Evolutionary conservation across 2,888 invertebrate species (phyloP), one percentile per base, ranked within the genome.

Genomic region (Resseliella maxima): DNA sequence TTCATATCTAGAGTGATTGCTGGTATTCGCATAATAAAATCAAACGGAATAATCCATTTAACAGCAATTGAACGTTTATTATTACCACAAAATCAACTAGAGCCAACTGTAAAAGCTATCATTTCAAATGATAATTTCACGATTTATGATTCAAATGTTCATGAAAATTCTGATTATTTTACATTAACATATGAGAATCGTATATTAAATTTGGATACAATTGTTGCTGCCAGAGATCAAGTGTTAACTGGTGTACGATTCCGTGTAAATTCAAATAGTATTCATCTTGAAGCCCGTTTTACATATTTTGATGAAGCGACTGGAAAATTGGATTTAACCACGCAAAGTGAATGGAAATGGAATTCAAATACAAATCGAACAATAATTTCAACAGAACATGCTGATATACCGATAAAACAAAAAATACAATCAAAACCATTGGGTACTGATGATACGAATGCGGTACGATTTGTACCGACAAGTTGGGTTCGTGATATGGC

Each of bases 211-310:
- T 90, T 96, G 88, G 96, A 96, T 88, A 94, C 95, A 88, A 90
- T 96, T 85, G 91, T 92, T 50, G 94, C 94, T 0, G 93, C 94
- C 0, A 89, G 90, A 0, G 94, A 94, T 86, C 93, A 94, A 88
- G 91, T 95, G 5, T 89, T 96, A 83, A 87, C 88, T 93, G 94
- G 94, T 45, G 91, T 94, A 0, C 93, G 94, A 88, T 95, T 96
- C 90, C 92, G 94, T 87, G 92, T 93, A 89, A 91, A 96, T 36
- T 96, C 96, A 21, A 92, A 94, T 0, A 95, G 96, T 89, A 89
- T 96, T 86, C 96, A 96, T 90, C 93, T 96, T 88, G 95, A 96
- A 91, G 94, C 95, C 87, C 92, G 92, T 87, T 92, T 93, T 0
- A 95, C 95, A 0, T 94, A 94, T 3, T 95, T 95, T 90, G 94